Conservation (phyloP, 2,888 invertebrate genomes). For the Brachyopa scutellaris region DNA sequence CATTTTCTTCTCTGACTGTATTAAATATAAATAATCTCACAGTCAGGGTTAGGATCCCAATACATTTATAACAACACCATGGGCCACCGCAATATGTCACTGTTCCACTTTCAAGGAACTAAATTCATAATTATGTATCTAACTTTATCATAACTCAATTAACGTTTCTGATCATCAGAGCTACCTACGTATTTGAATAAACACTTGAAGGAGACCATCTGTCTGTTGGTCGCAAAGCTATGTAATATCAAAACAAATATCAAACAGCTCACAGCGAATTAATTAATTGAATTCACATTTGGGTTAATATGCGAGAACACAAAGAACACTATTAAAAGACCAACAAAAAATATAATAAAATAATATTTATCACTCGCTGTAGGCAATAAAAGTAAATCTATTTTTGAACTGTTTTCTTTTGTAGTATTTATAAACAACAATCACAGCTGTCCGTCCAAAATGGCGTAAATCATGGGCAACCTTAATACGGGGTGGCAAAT, state of each 20-base stretch:
- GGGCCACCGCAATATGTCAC: neutral
- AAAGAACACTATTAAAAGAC: slow-evolving; percentile 10
- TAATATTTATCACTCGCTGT: slow-evolving; percentile 13
- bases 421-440: neutral
- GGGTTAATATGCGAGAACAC: slow-evolving; percentile 1
- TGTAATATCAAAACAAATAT: neutral
- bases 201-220: slow-evolving; percentile 5
- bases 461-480: neutral
- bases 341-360: neutral
- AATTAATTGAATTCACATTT: slow-evolving; percentile 10
- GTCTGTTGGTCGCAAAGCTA: neutral
- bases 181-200: neutral
- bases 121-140: neutral
- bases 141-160: neutral
- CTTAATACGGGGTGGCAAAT: no score
- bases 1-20: no score
- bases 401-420: slow-evolving; percentile 9
- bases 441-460: slow-evolving; percentile 4
- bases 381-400: slow-evolving; percentile 10
- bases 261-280: neutral
- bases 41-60: no score
- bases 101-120: neutral
- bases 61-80: no score
- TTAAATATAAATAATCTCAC: no score
- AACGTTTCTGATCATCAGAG: neutral